A percentile compares a stretch with the other conserved stretches of the same genome.
Evolutionary conservation across 1,140 invertebrate species (phyloP).

Genomic region (Drosophila littoralis): DNA sequence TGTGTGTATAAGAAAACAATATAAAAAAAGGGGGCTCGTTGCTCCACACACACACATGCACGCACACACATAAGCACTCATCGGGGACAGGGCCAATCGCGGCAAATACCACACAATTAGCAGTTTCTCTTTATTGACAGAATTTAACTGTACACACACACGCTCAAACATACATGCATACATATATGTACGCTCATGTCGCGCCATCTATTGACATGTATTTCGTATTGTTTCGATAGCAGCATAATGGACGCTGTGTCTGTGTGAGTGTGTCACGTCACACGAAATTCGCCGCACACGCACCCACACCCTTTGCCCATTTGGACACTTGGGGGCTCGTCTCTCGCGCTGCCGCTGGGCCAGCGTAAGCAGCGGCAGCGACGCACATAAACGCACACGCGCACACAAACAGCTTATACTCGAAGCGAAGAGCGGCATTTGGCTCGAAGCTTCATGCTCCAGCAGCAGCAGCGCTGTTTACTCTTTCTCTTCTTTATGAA

Average conservation of each 20-base stretch:
- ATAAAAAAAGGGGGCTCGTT: conserved; percentile 68
- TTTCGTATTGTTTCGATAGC: conserved; percentile 18
- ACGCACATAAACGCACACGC: conserved; percentile 33
- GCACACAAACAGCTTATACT: conserved; percentile 12
- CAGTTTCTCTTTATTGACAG: conserved; percentile 66
- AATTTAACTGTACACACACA: conserved; percentile 25
- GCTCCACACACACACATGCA: conserved; percentile 29
- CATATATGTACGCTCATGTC: conserved; percentile 15
- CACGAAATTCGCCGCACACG: conserved; percentile 48
- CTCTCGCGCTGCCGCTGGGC: conserved; percentile 41
- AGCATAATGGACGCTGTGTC: conserved; percentile 54
- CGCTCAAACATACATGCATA: conserved; percentile 3
- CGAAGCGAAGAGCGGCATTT: conserved; percentile 15
- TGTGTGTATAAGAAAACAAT: conserved; percentile 27
- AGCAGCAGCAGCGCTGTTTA: conserved; percentile 26
- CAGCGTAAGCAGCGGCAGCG: conserved; percentile 32
- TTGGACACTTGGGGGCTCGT: conserved; percentile 70
- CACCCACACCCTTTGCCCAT: conserved; percentile 34
- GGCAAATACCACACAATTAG: conserved; percentile 57
- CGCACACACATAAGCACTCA: conserved; percentile 15
- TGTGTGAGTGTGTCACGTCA: conserved; percentile 34
- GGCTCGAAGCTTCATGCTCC: conserved; percentile 11
- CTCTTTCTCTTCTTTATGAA: conserved; percentile 44
- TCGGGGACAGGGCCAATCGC: conserved; percentile 59
- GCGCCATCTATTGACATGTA: conserved; percentile 1